Conservation (phyloP, 2,888 invertebrate genomes). For the Hyles lineata region DNA sequence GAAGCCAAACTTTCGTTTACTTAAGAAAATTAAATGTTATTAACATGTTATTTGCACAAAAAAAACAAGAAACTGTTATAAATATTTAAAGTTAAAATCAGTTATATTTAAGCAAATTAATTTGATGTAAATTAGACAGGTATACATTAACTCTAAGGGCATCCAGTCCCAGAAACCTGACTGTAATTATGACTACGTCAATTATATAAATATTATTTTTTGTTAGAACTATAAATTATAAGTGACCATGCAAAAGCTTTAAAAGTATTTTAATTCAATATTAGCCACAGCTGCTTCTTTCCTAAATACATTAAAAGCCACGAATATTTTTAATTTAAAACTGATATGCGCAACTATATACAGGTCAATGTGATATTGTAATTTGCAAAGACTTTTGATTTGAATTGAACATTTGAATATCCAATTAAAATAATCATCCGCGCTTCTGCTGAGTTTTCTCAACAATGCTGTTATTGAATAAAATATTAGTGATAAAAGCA, state of each 20-base stretch:
- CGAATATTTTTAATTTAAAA: too few relatives aligned
- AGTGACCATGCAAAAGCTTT: not conserved
- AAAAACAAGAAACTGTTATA: too few relatives aligned
- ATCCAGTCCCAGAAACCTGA: conserved; percentile 60
- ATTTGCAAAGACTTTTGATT: not conserved
- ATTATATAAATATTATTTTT: not conserved
- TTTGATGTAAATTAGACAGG: conserved; percentile 29
- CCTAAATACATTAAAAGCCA: too few relatives aligned
- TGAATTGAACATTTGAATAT: not conserved
- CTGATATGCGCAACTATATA: too few relatives aligned
- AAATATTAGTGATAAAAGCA: not conserved
- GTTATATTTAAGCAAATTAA: not conserved
- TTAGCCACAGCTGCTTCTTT: not conserved
- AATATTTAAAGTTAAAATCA: too few relatives aligned
- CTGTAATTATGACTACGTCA: conserved; percentile 35
- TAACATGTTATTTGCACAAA: too few relatives aligned
- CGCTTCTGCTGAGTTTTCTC: not conserved
- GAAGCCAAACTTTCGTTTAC: too few relatives aligned
- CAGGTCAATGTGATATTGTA: too few relatives aligned
- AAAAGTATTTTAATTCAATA: not conserved
- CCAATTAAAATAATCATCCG: not conserved
- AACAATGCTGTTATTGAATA: not conserved
- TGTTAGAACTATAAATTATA: not conserved
- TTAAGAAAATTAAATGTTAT: too few relatives aligned
- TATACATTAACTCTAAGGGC: conserved; percentile 51